A percentile compares a stretch with the other conserved stretches of the same genome.
These are phyloP conservation scores for Pristionchus fissidentatus DNA, from an alignment of 2,888 invertebrate species.

Conservation along the genomic window DNA sequence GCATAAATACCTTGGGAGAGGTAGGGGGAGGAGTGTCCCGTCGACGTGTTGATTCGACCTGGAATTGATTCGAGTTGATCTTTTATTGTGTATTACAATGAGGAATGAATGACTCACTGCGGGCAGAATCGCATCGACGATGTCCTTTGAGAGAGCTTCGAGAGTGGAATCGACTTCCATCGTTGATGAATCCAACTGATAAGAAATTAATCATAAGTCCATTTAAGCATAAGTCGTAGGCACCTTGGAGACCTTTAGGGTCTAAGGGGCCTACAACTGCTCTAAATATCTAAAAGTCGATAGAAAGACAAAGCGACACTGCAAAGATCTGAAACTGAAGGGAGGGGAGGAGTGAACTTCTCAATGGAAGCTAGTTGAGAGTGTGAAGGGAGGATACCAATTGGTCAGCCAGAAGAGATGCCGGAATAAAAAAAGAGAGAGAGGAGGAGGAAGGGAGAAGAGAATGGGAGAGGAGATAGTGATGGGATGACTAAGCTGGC, in stretches of 20 bases:
- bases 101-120: not conserved
- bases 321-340: not conserved
- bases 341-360: not conserved
- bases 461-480: slow-evolving; percentile 1
- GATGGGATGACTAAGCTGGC: not conserved
- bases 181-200: slow-evolving; percentile 16
- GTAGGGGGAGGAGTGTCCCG: slow-evolving; percentile 19
- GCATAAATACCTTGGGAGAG: slow-evolving; percentile 18
- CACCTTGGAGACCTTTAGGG: no score
- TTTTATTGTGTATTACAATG: not conserved
- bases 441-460: no score
- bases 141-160: not conserved
- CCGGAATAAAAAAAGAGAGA: slow-evolving; percentile 18
- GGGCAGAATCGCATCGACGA: slow-evolving; percentile 37
- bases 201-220: not conserved
- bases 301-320: not conserved
- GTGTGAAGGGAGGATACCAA: not conserved
- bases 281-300: not conserved
- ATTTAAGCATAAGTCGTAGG: no score
- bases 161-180: slow-evolving; percentile 23
- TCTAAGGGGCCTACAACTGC: no score
- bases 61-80: not conserved
- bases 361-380: slow-evolving; percentile 39
- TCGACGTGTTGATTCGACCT: slow-evolving; percentile 1
- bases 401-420: slow-evolving; percentile 8